Evolutionary conservation across 2,888 invertebrate species (phyloP).

Genomic region (Oasisia sp.): DNA sequence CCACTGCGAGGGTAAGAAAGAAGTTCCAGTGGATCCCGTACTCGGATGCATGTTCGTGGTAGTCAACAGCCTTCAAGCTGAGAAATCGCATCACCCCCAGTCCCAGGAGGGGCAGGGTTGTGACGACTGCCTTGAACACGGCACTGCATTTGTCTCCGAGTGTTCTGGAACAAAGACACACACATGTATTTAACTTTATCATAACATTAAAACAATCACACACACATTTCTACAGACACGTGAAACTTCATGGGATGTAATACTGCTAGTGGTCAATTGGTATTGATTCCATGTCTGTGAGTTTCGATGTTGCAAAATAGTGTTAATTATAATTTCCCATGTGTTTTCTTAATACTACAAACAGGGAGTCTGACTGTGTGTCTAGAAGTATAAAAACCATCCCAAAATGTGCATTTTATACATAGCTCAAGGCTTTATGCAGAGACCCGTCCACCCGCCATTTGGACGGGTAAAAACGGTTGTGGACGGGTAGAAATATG

Average conservation of each 20-base stretch:
- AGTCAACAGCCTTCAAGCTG: constrained; percentile 72
- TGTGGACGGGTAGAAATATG: no score
- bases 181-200: constrained; percentile 38
- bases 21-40: constrained; percentile 99
- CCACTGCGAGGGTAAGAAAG: constrained; percentile 89
- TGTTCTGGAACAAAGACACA: neutral
- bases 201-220: neutral
- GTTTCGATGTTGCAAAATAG: neutral
- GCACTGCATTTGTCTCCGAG: neutral
- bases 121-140: neutral
- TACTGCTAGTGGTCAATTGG: neutral
- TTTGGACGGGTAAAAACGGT: no score
- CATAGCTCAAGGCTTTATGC: no score
- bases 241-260: constrained; percentile 37
- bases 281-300: neutral
- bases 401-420: no score
- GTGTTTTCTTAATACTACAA: no score
- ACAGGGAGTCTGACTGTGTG: no score
- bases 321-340: no score
- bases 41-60: constrained; percentile 89
- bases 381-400: no score
- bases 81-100: constrained; percentile 67
- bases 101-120: constrained; percentile 62
- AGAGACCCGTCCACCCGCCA: no score
- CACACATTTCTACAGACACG: neutral